phyloP scores from a whole-genome alignment of 2,888 invertebrate genomes.

The Pilophorus perplexus region DNA sequence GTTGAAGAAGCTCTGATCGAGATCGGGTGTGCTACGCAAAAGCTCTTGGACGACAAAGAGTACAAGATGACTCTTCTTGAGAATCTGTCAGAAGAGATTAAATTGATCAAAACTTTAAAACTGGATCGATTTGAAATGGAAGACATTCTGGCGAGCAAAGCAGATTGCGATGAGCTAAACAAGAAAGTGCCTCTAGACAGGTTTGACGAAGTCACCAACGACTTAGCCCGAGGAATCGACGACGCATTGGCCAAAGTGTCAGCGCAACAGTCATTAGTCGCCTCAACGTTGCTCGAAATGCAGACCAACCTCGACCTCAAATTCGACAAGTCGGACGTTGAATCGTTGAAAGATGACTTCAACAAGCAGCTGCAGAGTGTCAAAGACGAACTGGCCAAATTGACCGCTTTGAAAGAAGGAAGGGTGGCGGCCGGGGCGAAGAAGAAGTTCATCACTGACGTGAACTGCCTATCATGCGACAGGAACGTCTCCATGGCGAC shows the following conservation, averaged over 20 bases:
- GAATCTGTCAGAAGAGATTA: conserved; percentile 23
- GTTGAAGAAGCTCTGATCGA: conserved; percentile 35
- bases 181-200: conserved; percentile 44
- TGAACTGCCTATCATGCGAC: conserved; percentile 75
- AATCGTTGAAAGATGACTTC: conserved; percentile 64
- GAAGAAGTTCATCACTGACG: conserved; percentile 64
- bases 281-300: conserved; percentile 59
- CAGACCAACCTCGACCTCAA: conserved; percentile 66
- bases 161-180: conserved; percentile 43
- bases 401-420: conserved; percentile 60
- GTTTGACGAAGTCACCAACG: conserved; percentile 43
- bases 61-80: conserved; percentile 24
- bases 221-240: conserved; percentile 61
- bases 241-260: conserved; percentile 63
- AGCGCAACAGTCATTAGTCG: conserved; percentile 55
- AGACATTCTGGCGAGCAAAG: conserved; percentile 45
- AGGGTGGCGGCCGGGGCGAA: conserved; percentile 73
- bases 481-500: conserved; percentile 69
- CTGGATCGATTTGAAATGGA: conserved; percentile 35
- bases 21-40: conserved; percentile 32
- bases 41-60: conserved; percentile 30
- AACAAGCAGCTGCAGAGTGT: conserved; percentile 60
- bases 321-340: conserved; percentile 64
- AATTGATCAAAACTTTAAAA: conserved; percentile 25
- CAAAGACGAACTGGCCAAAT: conserved; percentile 62